Conservation (phyloP, 2,113 vertebrate genomes). For the Micromys minutus region DNA sequence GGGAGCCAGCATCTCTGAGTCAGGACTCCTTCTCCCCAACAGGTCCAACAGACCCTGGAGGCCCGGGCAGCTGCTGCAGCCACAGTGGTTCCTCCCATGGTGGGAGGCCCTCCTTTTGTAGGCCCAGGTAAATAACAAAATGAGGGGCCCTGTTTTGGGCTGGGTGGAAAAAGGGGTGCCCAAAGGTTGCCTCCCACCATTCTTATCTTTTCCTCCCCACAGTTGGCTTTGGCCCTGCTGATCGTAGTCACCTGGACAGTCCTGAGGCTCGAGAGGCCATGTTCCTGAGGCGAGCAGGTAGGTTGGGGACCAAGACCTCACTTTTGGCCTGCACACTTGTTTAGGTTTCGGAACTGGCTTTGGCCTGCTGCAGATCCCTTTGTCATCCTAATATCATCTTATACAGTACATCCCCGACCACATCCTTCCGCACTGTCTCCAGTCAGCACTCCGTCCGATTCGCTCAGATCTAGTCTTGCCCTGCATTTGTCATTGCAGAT, state of each 20-base stretch:
- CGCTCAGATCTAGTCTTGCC: background rate
- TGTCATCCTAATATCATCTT: background rate
- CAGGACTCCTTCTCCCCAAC: background rate
- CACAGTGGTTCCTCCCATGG: conserved; percentile 86
- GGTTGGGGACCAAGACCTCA: background rate
- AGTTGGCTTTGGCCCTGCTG: conserved; percentile 78
- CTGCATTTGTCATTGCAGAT: background rate
- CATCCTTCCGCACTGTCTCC: background rate
- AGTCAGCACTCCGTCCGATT: background rate
- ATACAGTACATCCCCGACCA: background rate
- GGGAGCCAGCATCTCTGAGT: background rate
- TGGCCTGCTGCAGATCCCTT: background rate
- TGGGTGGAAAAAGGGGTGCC: background rate
- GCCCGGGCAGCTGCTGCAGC: conserved; percentile 89
- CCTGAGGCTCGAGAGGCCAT: conserved; percentile 81
- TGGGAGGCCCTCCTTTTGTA: conserved; percentile 87
- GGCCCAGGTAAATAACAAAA: conserved; percentile 86
- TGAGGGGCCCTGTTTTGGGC: background rate
- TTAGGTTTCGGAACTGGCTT: background rate
- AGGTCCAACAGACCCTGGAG: conserved; percentile 95
- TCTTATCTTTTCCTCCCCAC: conserved; percentile 38
- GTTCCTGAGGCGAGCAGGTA: conserved; percentile 80
- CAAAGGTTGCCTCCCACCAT: background rate
- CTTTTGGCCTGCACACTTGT: background rate
- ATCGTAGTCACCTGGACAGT: conserved; percentile 79